A percentile compares a stretch with the other conserved stretches of the same genome.
These are phyloP conservation scores for Amniataba percoides DNA, from an alignment of 2,797 vertebrate species.

Conservation along the genomic window DNA sequence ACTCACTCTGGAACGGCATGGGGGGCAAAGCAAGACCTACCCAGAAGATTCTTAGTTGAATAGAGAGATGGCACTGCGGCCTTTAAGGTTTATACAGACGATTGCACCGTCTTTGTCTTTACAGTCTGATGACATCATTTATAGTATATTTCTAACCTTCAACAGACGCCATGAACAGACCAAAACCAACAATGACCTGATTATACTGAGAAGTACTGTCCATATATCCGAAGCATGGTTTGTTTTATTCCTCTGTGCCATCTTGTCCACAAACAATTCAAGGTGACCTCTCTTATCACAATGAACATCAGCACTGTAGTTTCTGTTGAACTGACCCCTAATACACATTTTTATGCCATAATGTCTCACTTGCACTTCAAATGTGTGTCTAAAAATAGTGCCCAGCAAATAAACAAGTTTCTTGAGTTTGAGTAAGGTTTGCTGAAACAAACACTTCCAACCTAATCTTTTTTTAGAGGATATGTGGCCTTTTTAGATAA, in stretches of 20 bases:
- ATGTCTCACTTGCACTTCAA: neutral
- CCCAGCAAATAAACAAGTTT: neutral
- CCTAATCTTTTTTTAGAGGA: neutral
- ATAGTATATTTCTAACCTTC: neutral
- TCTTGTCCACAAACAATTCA: constrained; percentile 7
- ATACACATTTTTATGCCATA: neutral
- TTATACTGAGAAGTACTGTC: neutral
- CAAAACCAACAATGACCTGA: neutral
- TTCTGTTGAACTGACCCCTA: neutral
- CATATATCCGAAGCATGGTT: neutral
- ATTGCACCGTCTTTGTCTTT: neutral
- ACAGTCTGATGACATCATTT: neutral
- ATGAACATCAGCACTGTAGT: neutral
- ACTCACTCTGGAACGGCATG: constrained; percentile 74
- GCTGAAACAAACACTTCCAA: neutral
- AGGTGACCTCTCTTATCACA: neutral
- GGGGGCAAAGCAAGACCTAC: constrained; percentile 64
- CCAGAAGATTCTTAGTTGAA: constrained; percentile 47
- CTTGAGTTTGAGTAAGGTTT: neutral
- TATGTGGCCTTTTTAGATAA: neutral
- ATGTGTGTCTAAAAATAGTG: neutral
- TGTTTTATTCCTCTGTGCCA: neutral
- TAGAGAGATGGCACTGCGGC: constrained; percentile 28
- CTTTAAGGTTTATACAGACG: constrained; percentile 10
- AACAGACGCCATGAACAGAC: neutral